Evolutionary conservation across 2,797 vertebrate species (phyloP), one percentile per base, ranked within the genome.

Genomic region (Sebastes taczanowskii): DNA sequence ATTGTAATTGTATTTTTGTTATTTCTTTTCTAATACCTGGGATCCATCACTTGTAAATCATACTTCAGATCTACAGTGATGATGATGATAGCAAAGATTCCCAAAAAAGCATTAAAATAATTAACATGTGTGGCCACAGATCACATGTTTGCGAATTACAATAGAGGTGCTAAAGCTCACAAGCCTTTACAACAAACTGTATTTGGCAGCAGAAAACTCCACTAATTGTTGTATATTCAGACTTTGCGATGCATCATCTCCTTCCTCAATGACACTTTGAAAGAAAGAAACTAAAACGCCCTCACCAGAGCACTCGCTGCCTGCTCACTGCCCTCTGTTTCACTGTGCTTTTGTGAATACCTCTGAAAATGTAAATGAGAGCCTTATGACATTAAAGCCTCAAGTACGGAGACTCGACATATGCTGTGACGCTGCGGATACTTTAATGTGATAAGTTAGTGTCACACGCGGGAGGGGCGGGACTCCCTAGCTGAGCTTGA

Each of bases 391-490:
- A 85, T 88, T 88, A 89, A 86, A 83, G 88, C 64, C 79, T 84
- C 49, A 25, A 80, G 87, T 82, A 30, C 75, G 70, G 86, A 77
- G 65, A 62, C 81, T 77, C 74, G 55, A 90, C 93, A 95, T 93
- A 92, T 94, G 91, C 88, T 89, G 88, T 64, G 83, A 91, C 90
- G 77, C 91, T 73, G 84, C 46, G 58, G 88, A 88, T 67, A 11
- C 86, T 90, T 92, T 89, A 91, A 92, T 69, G 82, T 67, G 89
- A 90, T 86, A 83, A 87, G 81, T 88, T 87, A 90, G 88, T 91
- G 92, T 86, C 83, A 75, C 80, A 62, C 82, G 18, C 16, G 88
- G 89, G 91, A 92, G 88, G 84, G 87, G 72, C 6, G 74, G 91
- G 89, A 88, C 84, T 90, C 86, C 86, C 82, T 55, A 77, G 83